Evolutionary conservation across 2,888 invertebrate species (phyloP).

Genomic region (Autographa pulchrina): DNA sequence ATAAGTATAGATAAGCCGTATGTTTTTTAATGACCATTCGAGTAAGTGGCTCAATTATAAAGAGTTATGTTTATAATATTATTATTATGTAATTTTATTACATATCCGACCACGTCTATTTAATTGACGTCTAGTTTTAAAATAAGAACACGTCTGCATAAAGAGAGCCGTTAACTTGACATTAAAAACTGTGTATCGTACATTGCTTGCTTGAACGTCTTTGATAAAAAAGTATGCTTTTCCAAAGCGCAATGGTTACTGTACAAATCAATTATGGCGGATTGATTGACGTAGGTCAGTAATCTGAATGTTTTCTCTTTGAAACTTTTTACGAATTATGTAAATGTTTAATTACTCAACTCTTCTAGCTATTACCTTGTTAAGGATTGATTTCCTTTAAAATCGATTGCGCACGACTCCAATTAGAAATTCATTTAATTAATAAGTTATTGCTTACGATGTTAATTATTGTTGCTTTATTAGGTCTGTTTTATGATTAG

Average conservation of each 20-base stretch:
- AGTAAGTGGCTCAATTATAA: constrained; percentile 12
- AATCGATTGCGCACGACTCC: constrained; percentile 7
- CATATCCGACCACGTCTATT: background rate
- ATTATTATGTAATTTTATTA: constrained; percentile 28
- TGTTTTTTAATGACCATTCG: constrained; percentile 15
- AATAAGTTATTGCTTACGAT: constrained; percentile 17
- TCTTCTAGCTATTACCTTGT: constrained; percentile 24
- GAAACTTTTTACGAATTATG: constrained; percentile 28
- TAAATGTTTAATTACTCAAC: constrained; percentile 36
- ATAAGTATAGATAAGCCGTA: too few relatives aligned
- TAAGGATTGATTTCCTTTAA: constrained; percentile 27
- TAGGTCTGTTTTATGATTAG: background rate
- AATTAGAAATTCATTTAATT: constrained; percentile 28
- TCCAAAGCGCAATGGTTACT: background rate
- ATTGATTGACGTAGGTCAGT: constrained; percentile 8
- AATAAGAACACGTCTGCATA: background rate
- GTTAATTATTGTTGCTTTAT: background rate
- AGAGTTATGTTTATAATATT: constrained; percentile 12
- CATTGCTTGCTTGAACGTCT: background rate
- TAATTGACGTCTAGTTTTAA: constrained; percentile 13
- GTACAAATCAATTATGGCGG: background rate
- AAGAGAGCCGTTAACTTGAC: background rate
- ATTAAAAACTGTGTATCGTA: background rate
- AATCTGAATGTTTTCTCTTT: constrained; percentile 7
- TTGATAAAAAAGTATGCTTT: background rate